phyloP scores from a whole-genome alignment of 2,113 vertebrate genomes.

The Dolichallabes microphthalmus region DNA sequence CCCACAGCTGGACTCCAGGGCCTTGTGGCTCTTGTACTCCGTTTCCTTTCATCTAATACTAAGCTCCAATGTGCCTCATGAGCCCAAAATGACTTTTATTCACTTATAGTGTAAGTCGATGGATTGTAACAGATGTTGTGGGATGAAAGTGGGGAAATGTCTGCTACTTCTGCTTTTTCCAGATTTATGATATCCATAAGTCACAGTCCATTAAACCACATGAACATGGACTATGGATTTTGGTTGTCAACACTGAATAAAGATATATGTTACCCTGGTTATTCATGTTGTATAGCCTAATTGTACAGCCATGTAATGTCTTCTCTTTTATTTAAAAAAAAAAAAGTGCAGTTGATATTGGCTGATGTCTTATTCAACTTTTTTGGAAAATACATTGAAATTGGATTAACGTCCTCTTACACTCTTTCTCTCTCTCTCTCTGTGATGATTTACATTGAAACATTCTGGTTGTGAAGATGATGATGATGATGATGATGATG shows the following conservation, averaged over 20 bases:
- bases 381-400: neutral
- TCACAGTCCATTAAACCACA: constrained; percentile 11
- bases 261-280: neutral
- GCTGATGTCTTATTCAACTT: neutral
- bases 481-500: neutral
- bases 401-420: neutral
- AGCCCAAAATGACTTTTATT: constrained; percentile 1
- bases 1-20: neutral
- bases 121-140: constrained; percentile 27
- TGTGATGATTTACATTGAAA: neutral
- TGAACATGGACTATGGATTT: constrained; percentile 4
- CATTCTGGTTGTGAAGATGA: neutral
- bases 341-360: neutral
- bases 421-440: neutral
- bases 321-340: neutral
- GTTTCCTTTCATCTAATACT: neutral
- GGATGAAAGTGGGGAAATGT: neutral
- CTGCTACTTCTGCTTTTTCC: neutral
- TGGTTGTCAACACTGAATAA: neutral
- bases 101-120: neutral
- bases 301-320: neutral
- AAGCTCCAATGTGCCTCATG: constrained; percentile 11
- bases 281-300: neutral
- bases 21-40: neutral
- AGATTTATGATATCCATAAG: constrained; percentile 4